phyloP scores from a whole-genome alignment of 2,888 invertebrate species.

The Agrochola lota region DNA sequence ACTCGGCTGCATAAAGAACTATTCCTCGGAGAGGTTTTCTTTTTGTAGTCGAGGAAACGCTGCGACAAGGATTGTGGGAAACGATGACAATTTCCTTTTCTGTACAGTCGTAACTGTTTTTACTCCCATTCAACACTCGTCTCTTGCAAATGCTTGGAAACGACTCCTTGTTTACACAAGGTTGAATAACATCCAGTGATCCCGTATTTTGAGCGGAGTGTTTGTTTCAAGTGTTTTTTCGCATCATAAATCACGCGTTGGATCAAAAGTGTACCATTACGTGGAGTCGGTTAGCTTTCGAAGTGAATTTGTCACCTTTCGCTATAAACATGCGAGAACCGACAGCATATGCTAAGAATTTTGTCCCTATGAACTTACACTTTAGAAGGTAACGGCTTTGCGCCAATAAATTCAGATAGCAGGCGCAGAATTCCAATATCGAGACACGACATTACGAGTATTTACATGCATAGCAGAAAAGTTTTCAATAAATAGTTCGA shows the following conservation, averaged over 20 bases:
- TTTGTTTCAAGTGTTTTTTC: conserved; percentile 40
- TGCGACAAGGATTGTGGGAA: conserved; percentile 74
- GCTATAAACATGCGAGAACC: conserved; percentile 9
- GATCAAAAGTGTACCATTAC: conserved; percentile 31
- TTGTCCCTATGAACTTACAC: conserved; percentile 49
- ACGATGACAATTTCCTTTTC: conserved; percentile 77
- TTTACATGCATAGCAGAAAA: conserved; percentile 65
- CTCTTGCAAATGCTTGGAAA: conserved; percentile 62
- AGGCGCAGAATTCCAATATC: conserved; percentile 78
- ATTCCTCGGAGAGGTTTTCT: conserved; percentile 69
- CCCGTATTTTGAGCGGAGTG: conserved; percentile 26
- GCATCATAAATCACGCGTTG: conserved; percentile 29
- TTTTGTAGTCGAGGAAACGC: conserved; percentile 68
- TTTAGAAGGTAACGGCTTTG: conserved; percentile 50
- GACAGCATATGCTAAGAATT: conserved; percentile 32
- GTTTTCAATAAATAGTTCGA: conserved; percentile 59
- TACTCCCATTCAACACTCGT: conserved; percentile 67
- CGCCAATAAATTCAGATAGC: conserved; percentile 75
- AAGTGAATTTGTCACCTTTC: conserved; percentile 46
- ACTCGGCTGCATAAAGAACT: conserved; percentile 74
- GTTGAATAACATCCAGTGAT: conserved; percentile 54
- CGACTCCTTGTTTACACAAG: conserved; percentile 55
- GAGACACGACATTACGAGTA: conserved; percentile 68
- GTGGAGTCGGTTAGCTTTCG: conserved; percentile 13
- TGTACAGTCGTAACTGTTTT: conserved; percentile 68